These are phyloP conservation scores for Isurus oxyrinchus DNA, from an alignment of 2,113 vertebrate species.

Conservation along the genomic window DNA sequence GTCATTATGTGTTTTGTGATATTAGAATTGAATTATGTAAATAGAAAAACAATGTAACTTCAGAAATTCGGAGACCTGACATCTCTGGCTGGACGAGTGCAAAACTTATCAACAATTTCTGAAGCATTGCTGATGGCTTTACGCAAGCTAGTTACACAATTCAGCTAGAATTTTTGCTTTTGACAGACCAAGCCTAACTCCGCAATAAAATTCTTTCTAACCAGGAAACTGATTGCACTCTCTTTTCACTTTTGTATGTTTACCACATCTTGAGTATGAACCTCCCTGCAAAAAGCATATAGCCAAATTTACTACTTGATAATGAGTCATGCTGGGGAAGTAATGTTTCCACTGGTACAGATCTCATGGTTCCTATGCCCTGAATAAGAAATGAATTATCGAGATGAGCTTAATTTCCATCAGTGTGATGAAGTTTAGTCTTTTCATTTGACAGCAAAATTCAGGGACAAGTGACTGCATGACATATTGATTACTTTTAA, in stretches of 20 bases:
- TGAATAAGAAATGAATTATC: background rate
- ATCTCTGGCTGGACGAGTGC: background rate
- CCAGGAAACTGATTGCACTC: background rate
- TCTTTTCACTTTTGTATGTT: background rate
- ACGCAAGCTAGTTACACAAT: background rate
- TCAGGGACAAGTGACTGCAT: background rate
- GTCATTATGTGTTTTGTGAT: background rate
- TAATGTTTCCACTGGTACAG: background rate
- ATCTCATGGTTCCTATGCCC: background rate
- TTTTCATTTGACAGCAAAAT: background rate
- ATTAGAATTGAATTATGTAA: background rate
- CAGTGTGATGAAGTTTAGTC: background rate
- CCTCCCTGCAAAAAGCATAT: too few relatives aligned
- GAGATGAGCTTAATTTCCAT: background rate
- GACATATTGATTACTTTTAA: background rate
- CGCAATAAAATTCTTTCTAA: background rate
- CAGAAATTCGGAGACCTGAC: background rate
- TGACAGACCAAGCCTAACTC: background rate
- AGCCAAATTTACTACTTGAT: background rate
- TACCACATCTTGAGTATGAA: background rate
- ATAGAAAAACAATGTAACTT: conserved; percentile 18
- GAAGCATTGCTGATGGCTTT: background rate
- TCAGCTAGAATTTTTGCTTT: background rate
- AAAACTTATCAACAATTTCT: background rate
- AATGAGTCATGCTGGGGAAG: background rate